Percentiles rank a stretch among this genome's conserved stretches.
Evolutionary conservation across 2,888 invertebrate species (phyloP).

Genomic region (Sesia bembeciformis): DNA sequence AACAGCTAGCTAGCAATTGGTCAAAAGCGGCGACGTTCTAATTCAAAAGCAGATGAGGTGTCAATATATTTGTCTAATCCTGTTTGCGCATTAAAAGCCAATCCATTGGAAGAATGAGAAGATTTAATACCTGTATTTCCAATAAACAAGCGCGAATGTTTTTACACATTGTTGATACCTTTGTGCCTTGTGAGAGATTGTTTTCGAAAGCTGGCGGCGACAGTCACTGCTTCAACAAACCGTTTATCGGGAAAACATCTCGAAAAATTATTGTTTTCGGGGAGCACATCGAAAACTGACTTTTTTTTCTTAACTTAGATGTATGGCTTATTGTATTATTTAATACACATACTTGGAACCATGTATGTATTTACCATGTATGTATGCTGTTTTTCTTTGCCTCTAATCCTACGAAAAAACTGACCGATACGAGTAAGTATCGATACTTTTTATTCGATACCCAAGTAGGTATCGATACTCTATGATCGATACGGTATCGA

Average conservation of each 20-base stretch:
- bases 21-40: too few species aligned
- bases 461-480: not conserved
- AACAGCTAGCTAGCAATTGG: too few species aligned
- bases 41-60: not conserved
- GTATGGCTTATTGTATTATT: not conserved
- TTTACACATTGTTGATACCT: not conserved
- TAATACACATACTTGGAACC: not conserved
- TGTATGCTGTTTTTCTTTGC: too few species aligned
- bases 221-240: conserved; percentile 6
- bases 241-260: conserved; percentile 6
- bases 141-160: conserved; percentile 14
- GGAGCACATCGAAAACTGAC: conserved; percentile 3
- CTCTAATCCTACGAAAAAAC: not conserved
- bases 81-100: conserved; percentile 2
- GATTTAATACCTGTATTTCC: conserved; percentile 3
- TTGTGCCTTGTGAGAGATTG: conserved; percentile 4
- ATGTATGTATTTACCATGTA: too few species aligned
- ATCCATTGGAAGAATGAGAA: conserved; percentile 6
- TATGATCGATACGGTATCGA: not conserved
- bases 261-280: conserved; percentile 2
- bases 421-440: not conserved
- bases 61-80: not conserved
- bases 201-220: conserved; percentile 8
- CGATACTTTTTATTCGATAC: not conserved
- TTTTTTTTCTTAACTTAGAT: not conserved